phyloP scores from a whole-genome alignment of 2,113 vertebrate genomes.

The Ctenodactylus gundi region DNA sequence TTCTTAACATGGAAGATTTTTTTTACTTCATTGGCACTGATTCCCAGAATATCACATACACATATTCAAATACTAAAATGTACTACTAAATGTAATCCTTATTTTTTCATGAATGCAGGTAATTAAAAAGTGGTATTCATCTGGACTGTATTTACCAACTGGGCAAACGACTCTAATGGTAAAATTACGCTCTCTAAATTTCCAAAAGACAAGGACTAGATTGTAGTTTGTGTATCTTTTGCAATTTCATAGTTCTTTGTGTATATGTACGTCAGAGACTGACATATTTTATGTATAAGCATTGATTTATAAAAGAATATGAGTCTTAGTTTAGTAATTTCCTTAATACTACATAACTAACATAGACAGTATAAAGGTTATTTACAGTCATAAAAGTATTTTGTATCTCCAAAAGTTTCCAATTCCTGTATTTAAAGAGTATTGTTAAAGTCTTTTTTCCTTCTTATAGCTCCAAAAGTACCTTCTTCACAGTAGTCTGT shows the following conservation, averaged over 20 bases:
- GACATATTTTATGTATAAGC: not conserved
- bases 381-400: not conserved
- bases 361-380: not conserved
- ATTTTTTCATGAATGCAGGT: slow-evolving; percentile 21
- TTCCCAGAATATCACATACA: not conserved
- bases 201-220: not conserved
- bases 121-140: slow-evolving; percentile 48
- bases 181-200: slow-evolving; percentile 18
- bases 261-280: not conserved
- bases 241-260: not conserved
- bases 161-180: not conserved
- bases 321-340: not conserved
- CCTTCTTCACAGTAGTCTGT: not conserved
- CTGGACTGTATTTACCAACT: slow-evolving; percentile 4
- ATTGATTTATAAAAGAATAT: slow-evolving; percentile 33
- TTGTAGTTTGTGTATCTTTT: slow-evolving; percentile 33
- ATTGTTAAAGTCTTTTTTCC: slow-evolving; percentile 6
- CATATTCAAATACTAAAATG: slow-evolving; percentile 29
- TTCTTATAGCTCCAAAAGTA: not conserved
- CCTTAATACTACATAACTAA: not conserved
- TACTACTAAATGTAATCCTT: not conserved
- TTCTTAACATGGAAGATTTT: not conserved
- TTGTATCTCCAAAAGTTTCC: not conserved
- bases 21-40: not conserved
- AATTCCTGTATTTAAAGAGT: not conserved